Conservation (phyloP, 1,140 invertebrate species). For the Megalonaias nervosa region DNA sequence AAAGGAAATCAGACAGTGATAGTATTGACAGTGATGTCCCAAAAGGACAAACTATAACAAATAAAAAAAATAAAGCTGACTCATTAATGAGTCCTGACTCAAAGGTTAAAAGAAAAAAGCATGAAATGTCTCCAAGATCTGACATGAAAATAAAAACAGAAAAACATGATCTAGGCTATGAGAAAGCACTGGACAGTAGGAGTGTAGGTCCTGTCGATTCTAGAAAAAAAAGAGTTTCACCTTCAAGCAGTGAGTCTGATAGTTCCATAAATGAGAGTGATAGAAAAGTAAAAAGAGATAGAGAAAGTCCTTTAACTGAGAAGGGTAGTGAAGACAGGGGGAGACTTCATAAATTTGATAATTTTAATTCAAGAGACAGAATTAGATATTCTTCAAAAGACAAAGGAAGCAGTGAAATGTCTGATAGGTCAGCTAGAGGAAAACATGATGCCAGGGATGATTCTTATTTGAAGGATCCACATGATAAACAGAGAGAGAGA, state of each 20-base stretch:
- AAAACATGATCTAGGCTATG: slow-evolving; percentile 38
- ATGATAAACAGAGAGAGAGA: slow-evolving; percentile 55
- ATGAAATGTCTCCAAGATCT: neutral
- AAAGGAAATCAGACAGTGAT: slow-evolving; percentile 35
- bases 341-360: neutral
- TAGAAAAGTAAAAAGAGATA: slow-evolving; percentile 39
- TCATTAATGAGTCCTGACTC: slow-evolving; percentile 15
- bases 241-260: neutral
- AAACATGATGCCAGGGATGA: neutral
- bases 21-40: slow-evolving; percentile 22
- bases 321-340: slow-evolving; percentile 12
- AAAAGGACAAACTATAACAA: slow-evolving; percentile 23
- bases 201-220: neutral
- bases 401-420: slow-evolving; percentile 1
- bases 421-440: slow-evolving; percentile 11
- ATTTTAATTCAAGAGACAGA: neutral
- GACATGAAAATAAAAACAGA: slow-evolving; percentile 38
- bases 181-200: slow-evolving; percentile 23
- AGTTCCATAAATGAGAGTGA: slow-evolving; percentile 38
- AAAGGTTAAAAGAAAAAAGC: neutral
- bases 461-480: slow-evolving; percentile 40
- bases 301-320: slow-evolving; percentile 23
- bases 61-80: slow-evolving; percentile 23
- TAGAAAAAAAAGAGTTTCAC: neutral
- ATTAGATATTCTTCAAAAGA: slow-evolving; percentile 17